Evolutionary conservation across 2,888 invertebrate species (phyloP), one percentile per base, ranked within the genome.

Genomic region (Eupsilia transversa): DNA sequence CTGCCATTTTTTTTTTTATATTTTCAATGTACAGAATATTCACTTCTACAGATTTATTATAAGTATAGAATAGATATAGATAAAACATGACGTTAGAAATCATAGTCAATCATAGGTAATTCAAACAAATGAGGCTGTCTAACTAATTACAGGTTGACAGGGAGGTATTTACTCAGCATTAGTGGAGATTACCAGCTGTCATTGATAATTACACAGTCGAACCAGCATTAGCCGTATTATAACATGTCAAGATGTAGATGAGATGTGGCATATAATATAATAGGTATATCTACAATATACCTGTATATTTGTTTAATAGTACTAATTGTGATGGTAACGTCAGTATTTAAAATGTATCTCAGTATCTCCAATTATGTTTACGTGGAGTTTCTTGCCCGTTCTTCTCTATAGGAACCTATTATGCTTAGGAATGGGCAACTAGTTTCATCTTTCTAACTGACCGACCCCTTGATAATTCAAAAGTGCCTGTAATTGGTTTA

Each of bases 91-190:
- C 7, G n/a, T 41, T 52, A 63, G 69, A 76, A 79, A 80, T 77
- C 69, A 80, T 74, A 56, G 56, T 59, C 66, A 71, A 76, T 46
- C 46, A 46, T 80, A 80, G 73, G 76, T 83, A 79, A 73, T 70
- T 64, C 79, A 88, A 87, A 88, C 87, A 89, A 86, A 89, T 84
- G 86, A 85, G 77, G 84, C 83, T 88, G 86, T 87, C 83, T 82
- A 86, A 88, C 86, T 89, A 90, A 89, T 90, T 88, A 87, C 84
- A 77, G 72, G 80, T 23, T 82, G 78, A 79, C 81, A 76, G 57
- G 23, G 46, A 60, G 77, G 86, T 88, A 83, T 89, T 90, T 89
- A 87, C 88, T 85, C 77, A 86, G 88, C 85, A 90, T 89, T 89
- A 89, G 80, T 38, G 76, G 77, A 80, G 87, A 89, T 90, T 89